Conservation (phyloP, 2,797 vertebrate genomes). For the Ciconia nigra region DNA sequence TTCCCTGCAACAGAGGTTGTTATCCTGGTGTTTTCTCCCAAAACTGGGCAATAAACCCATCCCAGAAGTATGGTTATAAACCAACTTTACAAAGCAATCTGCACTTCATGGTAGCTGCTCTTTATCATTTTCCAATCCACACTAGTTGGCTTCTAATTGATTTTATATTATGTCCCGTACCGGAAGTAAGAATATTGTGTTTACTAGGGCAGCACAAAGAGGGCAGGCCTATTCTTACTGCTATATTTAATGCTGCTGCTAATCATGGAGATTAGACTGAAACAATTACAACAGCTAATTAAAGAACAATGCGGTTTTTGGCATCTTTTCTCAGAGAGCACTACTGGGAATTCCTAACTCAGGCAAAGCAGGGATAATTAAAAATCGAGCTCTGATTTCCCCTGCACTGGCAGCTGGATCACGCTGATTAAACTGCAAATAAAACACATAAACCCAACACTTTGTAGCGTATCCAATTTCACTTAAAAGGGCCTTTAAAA, state of each 20-base stretch:
- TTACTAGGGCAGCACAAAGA: conserved; percentile 69
- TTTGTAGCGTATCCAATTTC: conserved; percentile 78
- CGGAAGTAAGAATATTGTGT: conserved; percentile 71
- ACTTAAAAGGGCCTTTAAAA: conserved; percentile 76
- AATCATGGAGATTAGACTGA: conserved; percentile 83
- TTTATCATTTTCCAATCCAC: conserved; percentile 66
- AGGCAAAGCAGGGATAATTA: conserved; percentile 80
- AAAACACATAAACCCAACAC: conserved; percentile 76
- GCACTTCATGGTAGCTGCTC: conserved; percentile 35
- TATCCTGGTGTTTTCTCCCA: not conserved
- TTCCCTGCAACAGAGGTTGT: not conserved
- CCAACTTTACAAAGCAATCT: not conserved
- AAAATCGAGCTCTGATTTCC: conserved; percentile 71
- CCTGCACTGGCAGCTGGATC: conserved; percentile 74
- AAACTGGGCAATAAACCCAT: not conserved
- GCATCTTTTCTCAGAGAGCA: conserved; percentile 75
- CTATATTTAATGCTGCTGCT: conserved; percentile 83
- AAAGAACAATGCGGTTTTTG: conserved; percentile 83
- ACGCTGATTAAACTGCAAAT: conserved; percentile 77
- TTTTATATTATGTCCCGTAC: conserved; percentile 66
- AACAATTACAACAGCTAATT: conserved; percentile 85
- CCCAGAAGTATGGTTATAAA: not conserved
- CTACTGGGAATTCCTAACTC: conserved; percentile 79
- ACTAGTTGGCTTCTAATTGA: conserved; percentile 69
- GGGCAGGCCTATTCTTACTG: conserved; percentile 77